Percentiles rank a stretch among this genome's conserved stretches.
Conservation (phyloP, 2,888 invertebrate genomes). For the Pristionchus mayeri region DNA sequence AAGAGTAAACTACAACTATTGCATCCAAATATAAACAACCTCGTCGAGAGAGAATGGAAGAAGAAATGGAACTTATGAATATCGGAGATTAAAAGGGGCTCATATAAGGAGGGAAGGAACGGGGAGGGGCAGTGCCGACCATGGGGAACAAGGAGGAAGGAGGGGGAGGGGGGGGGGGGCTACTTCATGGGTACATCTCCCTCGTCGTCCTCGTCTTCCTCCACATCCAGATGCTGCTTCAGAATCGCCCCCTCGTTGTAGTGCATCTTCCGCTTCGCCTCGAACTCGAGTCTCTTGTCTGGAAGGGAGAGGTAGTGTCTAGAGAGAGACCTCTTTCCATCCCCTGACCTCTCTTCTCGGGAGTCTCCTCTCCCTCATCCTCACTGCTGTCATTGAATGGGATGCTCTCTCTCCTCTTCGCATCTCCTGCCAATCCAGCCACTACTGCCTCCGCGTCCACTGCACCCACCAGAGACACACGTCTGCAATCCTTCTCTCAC, state of each 20-base stretch:
- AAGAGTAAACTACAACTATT: constrained; percentile 21
- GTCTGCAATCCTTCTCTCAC: background rate
- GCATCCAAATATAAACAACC: constrained; percentile 35
- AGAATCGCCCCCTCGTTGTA: constrained; percentile 98
- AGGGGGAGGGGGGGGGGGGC: background rate
- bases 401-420: constrained; percentile 23
- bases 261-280: constrained; percentile 93
- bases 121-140: constrained; percentile 7
- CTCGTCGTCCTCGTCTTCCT: constrained; percentile 87
- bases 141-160: constrained; percentile 11
- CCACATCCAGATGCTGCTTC: constrained; percentile 85
- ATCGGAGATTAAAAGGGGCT: background rate
- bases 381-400: constrained; percentile 63
- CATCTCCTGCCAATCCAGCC: constrained; percentile 26
- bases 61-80: constrained; percentile 24
- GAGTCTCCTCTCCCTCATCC: constrained; percentile 65
- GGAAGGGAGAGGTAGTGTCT: constrained; percentile 59
- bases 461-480: constrained; percentile 46
- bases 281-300: constrained; percentile 81
- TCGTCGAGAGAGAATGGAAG: constrained; percentile 40
- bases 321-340: background rate
- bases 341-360: constrained; percentile 64
- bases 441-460: constrained; percentile 30
- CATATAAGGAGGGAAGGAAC: constrained; percentile 15
- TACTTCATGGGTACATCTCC: constrained; percentile 25